Evolutionary conservation across 2,113 vertebrate species (phyloP), one percentile per base, ranked within the genome.

Genomic region (Alouatta palliata): DNA sequence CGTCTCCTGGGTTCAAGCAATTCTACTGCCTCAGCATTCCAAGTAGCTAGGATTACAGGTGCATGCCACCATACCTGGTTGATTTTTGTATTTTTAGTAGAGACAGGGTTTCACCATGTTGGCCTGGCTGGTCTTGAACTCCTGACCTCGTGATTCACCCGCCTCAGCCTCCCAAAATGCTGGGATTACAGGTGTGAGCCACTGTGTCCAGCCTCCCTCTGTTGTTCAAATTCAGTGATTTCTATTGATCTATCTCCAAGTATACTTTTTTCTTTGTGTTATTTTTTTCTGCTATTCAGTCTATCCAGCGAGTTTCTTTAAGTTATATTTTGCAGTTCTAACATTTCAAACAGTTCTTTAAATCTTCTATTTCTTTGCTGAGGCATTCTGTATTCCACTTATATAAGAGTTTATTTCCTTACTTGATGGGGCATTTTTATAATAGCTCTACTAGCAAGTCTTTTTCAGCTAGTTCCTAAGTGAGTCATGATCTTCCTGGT

Each of bases 301-400:
- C 14, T 43, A 71, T 49, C n/a, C n/a, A 92, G 35, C n/a, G 5
- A 77, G 19, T 79, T 49, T 47, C 82, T 58, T 83, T 85, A 79
- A 79, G 27, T 47, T 94, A 25, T 70, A n/a, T 90, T 80, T 94
- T 82, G 91, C 23, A 87, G 23, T 75, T 92, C 40, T 83, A n/a
- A 87, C 23, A 81, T 81, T 94, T 92, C 58, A 87, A 61, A 70
- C 32, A 8, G 4, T 52, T 68, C 68, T 88, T 95, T 85, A 66
- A 40, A 88, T 54, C n/a, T 95, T 96, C n/a, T 73, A 7, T 81
- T 96, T 88, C 35, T 70, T 91, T 61, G 35, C 19, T 45, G 25
- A 84, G 64, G 9, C 4, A 8, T 35, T 52, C 40, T 85, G 32
- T 13, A 54, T 76, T 76, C 17, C n/a, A 75, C 49, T 45, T 93